A percentile compares a stretch with the other conserved stretches of the same genome.
Conservation (phyloP, 1,140 invertebrate genomes). For the Diabrotica undecimpunctata region DNA sequence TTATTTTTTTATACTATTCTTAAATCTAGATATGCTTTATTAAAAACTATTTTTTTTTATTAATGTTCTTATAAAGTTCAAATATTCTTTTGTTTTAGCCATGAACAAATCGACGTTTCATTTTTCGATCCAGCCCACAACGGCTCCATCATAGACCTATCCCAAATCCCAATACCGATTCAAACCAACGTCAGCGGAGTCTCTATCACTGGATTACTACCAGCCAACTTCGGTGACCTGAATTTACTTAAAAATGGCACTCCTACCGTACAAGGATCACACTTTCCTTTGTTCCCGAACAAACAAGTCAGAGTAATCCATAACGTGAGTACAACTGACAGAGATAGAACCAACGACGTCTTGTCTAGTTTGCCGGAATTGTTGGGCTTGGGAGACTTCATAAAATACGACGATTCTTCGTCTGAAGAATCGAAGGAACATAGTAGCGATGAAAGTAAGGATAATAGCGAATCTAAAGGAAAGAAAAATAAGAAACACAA, state of each 20-base stretch:
- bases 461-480: no score
- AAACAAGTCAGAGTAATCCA: constrained; percentile 34
- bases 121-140: constrained; percentile 53
- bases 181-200: constrained; percentile 54
- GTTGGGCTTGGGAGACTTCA: neutral
- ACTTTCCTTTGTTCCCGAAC: constrained; percentile 27
- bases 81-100: constrained; percentile 37
- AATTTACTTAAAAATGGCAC: constrained; percentile 25
- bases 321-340: constrained; percentile 33
- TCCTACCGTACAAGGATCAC: constrained; percentile 16
- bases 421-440: no score
- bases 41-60: no score
- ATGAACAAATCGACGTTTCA: constrained; percentile 54
- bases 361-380: constrained; percentile 23
- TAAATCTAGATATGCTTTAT: no score
- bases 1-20: no score
- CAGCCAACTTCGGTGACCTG: constrained; percentile 48
- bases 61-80: neutral
- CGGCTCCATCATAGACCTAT: constrained; percentile 49
- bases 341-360: constrained; percentile 23
- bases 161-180: constrained; percentile 52
- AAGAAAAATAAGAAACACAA: no score
- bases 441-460: no score
- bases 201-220: constrained; percentile 51
- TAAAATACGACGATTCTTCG: neutral